Evolutionary conservation across 2,888 invertebrate genomes (phyloP).

Genomic region (Stramonita haemastoma): DNA sequence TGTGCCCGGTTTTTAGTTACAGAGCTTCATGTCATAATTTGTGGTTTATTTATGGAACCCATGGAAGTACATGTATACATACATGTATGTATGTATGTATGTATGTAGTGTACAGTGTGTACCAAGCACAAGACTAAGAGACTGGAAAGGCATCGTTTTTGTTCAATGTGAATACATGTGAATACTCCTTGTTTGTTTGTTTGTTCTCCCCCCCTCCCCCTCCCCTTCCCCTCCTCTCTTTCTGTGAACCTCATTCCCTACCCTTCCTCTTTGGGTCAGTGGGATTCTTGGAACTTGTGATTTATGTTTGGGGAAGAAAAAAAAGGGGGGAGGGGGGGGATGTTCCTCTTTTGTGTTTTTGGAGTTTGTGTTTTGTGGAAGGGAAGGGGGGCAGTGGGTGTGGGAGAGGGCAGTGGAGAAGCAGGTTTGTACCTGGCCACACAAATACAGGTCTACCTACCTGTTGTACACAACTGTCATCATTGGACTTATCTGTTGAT

Average conservation of each 20-base stretch:
- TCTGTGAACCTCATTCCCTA: not conserved
- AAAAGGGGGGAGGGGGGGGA: not conserved
- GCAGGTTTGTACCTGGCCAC: not conserved
- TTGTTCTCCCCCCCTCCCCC: not conserved
- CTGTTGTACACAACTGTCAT: not conserved
- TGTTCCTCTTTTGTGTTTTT: no score
- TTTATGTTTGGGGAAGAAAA: not conserved
- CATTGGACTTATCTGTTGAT: not conserved
- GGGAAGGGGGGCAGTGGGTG: not conserved
- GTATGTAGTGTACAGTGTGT: not conserved
- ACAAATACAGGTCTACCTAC: not conserved
- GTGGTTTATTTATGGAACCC: constrained; percentile 7
- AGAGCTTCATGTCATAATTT: not conserved
- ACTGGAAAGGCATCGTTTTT: not conserved
- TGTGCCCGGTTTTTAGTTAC: constrained; percentile 16
- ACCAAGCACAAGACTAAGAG: not conserved
- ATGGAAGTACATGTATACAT: not conserved
- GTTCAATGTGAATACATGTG: not conserved
- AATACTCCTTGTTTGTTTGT: not conserved
- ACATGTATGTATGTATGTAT: no score
- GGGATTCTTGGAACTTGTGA: not conserved
- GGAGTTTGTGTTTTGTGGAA: not conserved
- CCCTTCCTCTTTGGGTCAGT: not conserved
- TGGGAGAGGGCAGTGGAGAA: not conserved
- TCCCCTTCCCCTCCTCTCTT: not conserved